Conservation (phyloP, 2,113 vertebrate species). For the Halichoeres trimaculatus region DNA sequence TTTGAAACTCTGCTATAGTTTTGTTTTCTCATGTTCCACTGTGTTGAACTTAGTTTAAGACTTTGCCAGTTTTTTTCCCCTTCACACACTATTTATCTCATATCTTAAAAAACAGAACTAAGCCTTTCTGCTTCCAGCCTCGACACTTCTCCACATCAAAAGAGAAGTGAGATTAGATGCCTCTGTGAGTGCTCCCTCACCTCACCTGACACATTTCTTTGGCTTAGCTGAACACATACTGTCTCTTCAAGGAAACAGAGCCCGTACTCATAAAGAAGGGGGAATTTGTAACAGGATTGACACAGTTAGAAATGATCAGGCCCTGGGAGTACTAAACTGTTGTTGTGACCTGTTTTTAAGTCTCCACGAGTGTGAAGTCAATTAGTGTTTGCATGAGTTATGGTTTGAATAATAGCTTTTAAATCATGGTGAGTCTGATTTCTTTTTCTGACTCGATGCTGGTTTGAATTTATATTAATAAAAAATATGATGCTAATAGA, state of each 20-base stretch:
- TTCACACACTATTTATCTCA: conserved; percentile 22
- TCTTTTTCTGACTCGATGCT: background rate
- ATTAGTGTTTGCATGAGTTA: background rate
- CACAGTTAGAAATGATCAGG: background rate
- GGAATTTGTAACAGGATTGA: background rate
- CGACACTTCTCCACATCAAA: conserved; percentile 64
- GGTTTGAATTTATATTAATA: too few species aligned
- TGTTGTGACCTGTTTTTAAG: background rate
- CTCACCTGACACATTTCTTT: conserved; percentile 61
- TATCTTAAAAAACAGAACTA: conserved; percentile 52
- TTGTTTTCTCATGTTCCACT: conserved; percentile 13
- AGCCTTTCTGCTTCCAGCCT: conserved; percentile 30
- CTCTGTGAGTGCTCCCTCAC: conserved; percentile 43
- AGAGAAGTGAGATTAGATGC: conserved; percentile 77
- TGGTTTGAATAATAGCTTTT: background rate
- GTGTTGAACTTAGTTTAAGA: conserved; percentile 8
- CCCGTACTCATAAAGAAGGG: background rate
- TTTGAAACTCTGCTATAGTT: background rate
- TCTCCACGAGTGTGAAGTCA: background rate
- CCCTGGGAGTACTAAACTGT: background rate
- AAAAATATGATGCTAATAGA: too few species aligned
- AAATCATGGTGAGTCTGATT: background rate
- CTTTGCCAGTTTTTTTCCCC: background rate
- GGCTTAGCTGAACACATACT: conserved; percentile 38
- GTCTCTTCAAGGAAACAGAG: conserved; percentile 40